phyloP scores from a whole-genome alignment of 1,140 invertebrate genomes.

The Magallana gigas region DNA sequence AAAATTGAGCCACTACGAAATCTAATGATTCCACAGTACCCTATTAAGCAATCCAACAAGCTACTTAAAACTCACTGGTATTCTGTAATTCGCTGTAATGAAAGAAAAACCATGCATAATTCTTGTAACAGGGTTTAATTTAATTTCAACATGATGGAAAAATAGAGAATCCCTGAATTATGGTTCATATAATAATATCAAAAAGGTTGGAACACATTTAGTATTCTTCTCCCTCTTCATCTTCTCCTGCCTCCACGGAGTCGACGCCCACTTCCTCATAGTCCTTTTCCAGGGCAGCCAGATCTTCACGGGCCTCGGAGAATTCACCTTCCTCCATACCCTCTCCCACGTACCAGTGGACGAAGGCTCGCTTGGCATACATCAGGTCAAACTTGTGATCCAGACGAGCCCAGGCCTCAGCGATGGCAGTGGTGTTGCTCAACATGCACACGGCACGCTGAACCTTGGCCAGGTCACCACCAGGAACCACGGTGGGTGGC shows the following conservation, averaged over 20 bases:
- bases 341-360: conserved; percentile 79
- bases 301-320: conserved; percentile 87
- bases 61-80: too few relatives aligned
- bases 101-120: too few relatives aligned
- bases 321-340: conserved; percentile 90
- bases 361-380: conserved; percentile 81
- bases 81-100: too few relatives aligned
- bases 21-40: too few relatives aligned
- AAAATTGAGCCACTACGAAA: too few relatives aligned
- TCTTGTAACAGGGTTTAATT: too few relatives aligned
- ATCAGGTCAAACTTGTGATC: conserved; percentile 84
- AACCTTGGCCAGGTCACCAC: conserved; percentile 87
- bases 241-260: conserved; percentile 83
- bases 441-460: conserved; percentile 82
- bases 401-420: conserved; percentile 85
- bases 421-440: conserved; percentile 88
- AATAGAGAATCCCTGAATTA: background rate
- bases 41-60: too few relatives aligned
- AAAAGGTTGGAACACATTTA: conserved; percentile 40
- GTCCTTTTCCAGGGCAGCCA: conserved; percentile 82
- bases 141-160: too few relatives aligned
- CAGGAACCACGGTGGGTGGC: conserved; percentile 86
- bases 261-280: conserved; percentile 90
- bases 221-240: conserved; percentile 82
- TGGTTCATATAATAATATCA: background rate